A percentile compares a stretch with the other conserved stretches of the same genome.
Conservation (phyloP, 1,140 invertebrate species). For the Bombus pyrosoma region DNA sequence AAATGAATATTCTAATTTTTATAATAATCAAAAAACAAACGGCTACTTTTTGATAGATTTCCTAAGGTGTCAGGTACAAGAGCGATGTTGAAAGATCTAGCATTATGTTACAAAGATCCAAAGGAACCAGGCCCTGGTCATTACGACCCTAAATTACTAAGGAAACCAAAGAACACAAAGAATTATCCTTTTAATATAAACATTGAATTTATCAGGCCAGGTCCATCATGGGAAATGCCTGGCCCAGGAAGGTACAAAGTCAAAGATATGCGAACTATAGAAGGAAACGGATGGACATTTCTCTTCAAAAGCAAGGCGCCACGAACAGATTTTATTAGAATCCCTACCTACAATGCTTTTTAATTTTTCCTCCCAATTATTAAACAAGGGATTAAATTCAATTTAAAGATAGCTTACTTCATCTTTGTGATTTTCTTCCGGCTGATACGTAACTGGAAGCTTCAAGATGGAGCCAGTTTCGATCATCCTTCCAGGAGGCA, state of each 20-base stretch:
- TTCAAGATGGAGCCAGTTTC: slow-evolving; percentile 31
- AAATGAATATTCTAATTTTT: not conserved
- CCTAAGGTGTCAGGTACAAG: slow-evolving; percentile 47
- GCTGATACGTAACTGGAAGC: slow-evolving; percentile 25
- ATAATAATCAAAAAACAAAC: not conserved
- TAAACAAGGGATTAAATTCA: not conserved
- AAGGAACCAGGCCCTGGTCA: slow-evolving; percentile 55
- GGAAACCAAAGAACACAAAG: slow-evolving; percentile 33
- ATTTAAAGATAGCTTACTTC: slow-evolving; percentile 12
- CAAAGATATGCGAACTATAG: not conserved
- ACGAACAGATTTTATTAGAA: slow-evolving; percentile 7
- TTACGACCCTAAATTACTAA: slow-evolving; percentile 26
- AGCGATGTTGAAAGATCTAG: slow-evolving; percentile 42
- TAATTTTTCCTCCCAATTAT: not conserved
- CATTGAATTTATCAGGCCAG: slow-evolving; percentile 15
- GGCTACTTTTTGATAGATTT: slow-evolving; percentile 39
- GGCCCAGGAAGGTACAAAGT: slow-evolving; percentile 51
- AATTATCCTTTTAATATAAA: slow-evolving; percentile 60
- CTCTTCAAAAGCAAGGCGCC: slow-evolving; percentile 61
- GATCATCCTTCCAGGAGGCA: slow-evolving; percentile 27
- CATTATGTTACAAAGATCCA: slow-evolving; percentile 59
- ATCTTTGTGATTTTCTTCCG: not conserved
- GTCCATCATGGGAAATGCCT: slow-evolving; percentile 30
- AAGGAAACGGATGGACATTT: slow-evolving; percentile 55
- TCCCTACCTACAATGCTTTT: slow-evolving; percentile 27